Percentiles rank a stretch among this genome's conserved stretches.
Evolutionary conservation across 2,888 invertebrate species (phyloP).

Genomic region (Hydraecia micacea): DNA sequence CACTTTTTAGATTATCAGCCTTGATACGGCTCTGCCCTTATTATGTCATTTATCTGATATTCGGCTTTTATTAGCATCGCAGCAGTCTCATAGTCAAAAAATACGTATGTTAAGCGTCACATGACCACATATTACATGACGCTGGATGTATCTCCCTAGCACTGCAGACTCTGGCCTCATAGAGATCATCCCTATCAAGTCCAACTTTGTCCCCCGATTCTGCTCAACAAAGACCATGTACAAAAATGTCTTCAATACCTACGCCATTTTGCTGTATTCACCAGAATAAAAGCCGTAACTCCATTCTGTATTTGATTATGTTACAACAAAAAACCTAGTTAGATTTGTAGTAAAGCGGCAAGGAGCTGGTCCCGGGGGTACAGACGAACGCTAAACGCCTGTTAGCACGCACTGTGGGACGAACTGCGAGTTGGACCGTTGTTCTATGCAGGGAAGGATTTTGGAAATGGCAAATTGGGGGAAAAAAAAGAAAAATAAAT

Average conservation of each 20-base stretch:
- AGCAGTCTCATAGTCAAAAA: not conserved
- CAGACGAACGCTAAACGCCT: slow-evolving; percentile 87
- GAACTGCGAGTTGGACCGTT: slow-evolving; percentile 67
- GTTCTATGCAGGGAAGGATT: slow-evolving; percentile 67
- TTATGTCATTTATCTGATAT: not conserved
- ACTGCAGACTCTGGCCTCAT: not conserved
- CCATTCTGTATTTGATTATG: slow-evolving; percentile 71
- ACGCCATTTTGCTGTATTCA: not conserved
- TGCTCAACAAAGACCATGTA: not conserved
- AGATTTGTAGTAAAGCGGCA: slow-evolving; percentile 84
- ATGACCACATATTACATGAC: too few species aligned
- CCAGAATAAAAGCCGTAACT: slow-evolving; percentile 48
- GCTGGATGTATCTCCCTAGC: not conserved
- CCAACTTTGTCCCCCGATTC: too few species aligned
- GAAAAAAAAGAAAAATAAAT: not conserved
- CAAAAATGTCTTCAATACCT: slow-evolving; percentile 1
- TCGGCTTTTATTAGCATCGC: not conserved
- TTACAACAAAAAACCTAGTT: slow-evolving; percentile 77
- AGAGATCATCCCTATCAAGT: not conserved
- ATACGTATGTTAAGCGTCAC: not conserved
- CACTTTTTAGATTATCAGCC: slow-evolving; percentile 34
- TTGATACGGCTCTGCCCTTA: slow-evolving; percentile 17
- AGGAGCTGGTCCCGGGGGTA: slow-evolving; percentile 77
- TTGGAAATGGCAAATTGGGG: not conserved
- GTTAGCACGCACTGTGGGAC: slow-evolving; percentile 88